A percentile compares a stretch with the other conserved stretches of the same genome.
Evolutionary conservation across 2,888 invertebrate species (phyloP).

Genomic region (Acrobasis consociella): DNA sequence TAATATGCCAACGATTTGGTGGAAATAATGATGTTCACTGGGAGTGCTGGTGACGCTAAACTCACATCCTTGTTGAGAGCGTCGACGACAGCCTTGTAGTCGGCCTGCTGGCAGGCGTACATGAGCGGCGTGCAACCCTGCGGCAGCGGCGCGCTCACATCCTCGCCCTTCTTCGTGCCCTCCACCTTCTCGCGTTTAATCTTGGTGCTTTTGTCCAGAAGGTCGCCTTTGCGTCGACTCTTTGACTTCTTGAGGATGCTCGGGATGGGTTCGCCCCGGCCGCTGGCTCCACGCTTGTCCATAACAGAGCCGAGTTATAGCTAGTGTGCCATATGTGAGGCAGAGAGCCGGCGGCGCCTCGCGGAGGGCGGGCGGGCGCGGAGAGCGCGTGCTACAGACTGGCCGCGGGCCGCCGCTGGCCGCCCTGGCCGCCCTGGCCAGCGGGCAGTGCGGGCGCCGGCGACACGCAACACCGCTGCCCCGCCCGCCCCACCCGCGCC

Average conservation of each 20-base stretch:
- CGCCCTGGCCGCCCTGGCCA: constrained; percentile 59
- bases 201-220: constrained; percentile 74
- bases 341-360: constrained; percentile 38
- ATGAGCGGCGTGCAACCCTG: constrained; percentile 92
- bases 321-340: constrained; percentile 49
- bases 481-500: constrained; percentile 42
- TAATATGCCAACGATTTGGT: neutral
- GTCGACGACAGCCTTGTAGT: constrained; percentile 88
- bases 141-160: constrained; percentile 73
- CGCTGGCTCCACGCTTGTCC: constrained; percentile 71
- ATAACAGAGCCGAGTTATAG: constrained; percentile 60
- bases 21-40: constrained; percentile 7
- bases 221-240: constrained; percentile 61
- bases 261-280: constrained; percentile 73
- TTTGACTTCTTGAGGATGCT: constrained; percentile 77
- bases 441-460: constrained; percentile 55
- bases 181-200: constrained; percentile 73
- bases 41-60: constrained; percentile 38
- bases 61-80: constrained; percentile 90
- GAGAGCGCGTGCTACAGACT: constrained; percentile 77
- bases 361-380: constrained; percentile 71
- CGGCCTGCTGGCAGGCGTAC: constrained; percentile 95
- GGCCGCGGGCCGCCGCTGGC: constrained; percentile 59
- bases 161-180: constrained; percentile 57
- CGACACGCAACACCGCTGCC: constrained; percentile 35